These are phyloP conservation scores for Cygnus atratus DNA, from an alignment of 2,113 vertebrate species.

Conservation along the genomic window DNA sequence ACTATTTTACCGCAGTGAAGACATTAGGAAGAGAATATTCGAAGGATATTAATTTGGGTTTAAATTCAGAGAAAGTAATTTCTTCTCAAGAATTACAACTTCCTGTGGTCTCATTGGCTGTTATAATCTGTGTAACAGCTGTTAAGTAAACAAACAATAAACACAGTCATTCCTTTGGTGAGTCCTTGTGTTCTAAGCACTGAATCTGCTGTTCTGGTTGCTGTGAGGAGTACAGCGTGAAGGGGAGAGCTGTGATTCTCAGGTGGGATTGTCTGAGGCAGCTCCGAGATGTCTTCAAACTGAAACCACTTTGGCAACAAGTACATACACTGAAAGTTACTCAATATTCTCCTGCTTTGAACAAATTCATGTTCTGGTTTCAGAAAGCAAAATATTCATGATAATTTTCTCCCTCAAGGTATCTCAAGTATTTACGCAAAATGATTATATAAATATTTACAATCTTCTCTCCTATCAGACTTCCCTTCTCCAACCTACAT, in stretches of 20 bases:
- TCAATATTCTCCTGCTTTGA: background rate
- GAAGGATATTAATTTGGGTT: slow-evolving; percentile 3
- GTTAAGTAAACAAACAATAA: background rate
- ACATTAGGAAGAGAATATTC: background rate
- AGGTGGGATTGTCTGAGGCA: background rate
- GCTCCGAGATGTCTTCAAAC: background rate
- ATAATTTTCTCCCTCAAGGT: background rate
- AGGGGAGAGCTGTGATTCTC: background rate
- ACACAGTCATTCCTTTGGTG: background rate
- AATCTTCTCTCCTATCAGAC: background rate
- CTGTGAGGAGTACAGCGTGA: background rate
- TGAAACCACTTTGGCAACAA: background rate
- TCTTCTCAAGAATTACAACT: background rate
- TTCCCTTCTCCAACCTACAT: background rate
- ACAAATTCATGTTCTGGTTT: background rate
- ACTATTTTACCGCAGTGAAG: background rate
- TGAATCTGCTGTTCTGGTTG: background rate
- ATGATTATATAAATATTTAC: background rate
- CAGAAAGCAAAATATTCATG: background rate
- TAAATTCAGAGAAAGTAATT: background rate
- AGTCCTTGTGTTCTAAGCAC: background rate
- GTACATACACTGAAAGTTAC: background rate
- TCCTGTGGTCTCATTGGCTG: background rate
- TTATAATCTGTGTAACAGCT: background rate
- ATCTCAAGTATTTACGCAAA: background rate